These are phyloP conservation scores for Nomada flava DNA, from an alignment of 2,888 invertebrate genomes.

Conservation along the genomic window DNA sequence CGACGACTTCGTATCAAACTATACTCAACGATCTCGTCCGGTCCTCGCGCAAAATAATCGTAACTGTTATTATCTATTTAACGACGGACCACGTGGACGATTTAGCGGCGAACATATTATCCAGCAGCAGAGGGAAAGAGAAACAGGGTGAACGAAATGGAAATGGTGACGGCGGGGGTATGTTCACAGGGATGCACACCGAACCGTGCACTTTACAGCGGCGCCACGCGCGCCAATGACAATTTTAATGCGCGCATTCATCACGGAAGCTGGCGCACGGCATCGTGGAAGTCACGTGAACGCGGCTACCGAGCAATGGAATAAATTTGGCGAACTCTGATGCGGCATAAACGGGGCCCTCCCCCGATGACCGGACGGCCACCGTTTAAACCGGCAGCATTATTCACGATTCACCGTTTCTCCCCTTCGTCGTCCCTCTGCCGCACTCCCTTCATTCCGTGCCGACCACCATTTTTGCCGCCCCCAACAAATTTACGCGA, in stretches of 20 bases:
- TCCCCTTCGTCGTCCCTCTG: slow-evolving; percentile 28
- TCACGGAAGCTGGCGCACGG: slow-evolving; percentile 72
- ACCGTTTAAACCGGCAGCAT: slow-evolving; percentile 77
- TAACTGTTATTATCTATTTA: slow-evolving; percentile 67
- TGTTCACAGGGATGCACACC: slow-evolving; percentile 30
- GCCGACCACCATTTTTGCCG: slow-evolving; percentile 68
- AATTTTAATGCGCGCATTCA: slow-evolving; percentile 79
- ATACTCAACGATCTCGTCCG: neutral
- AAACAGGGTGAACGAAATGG: neutral
- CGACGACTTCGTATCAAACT: neutral
- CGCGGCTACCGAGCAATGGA: slow-evolving; percentile 73
- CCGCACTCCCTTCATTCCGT: slow-evolving; percentile 35
- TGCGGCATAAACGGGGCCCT: slow-evolving; percentile 76
- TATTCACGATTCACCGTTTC: slow-evolving; percentile 73
- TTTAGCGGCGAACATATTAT: slow-evolving; percentile 61
- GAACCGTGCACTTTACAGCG: slow-evolving; percentile 59
- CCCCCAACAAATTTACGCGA: slow-evolving; percentile 76
- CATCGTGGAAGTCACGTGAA: slow-evolving; percentile 66
- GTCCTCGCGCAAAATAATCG: slow-evolving; percentile 47
- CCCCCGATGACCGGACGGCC: slow-evolving; percentile 76
- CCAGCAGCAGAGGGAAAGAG: slow-evolving; percentile 3
- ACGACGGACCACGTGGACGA: slow-evolving; percentile 53
- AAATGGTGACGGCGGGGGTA: neutral
- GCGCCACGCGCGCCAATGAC: slow-evolving; percentile 64
- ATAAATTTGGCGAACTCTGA: slow-evolving; percentile 80